Evolutionary conservation across 2,888 invertebrate genomes (phyloP).

Genomic region (Automeris io): DNA sequence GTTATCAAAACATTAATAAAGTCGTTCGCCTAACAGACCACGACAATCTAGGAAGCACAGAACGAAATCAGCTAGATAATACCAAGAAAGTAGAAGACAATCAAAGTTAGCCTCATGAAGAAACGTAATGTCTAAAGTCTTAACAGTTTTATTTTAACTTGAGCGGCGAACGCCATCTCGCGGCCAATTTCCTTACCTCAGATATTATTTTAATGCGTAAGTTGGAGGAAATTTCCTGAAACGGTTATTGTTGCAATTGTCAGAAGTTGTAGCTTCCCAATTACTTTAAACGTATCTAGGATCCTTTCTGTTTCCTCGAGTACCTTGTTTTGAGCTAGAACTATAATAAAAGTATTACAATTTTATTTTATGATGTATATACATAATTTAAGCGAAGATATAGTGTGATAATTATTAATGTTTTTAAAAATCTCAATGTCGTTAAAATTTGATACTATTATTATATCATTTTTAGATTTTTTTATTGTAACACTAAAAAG

Average conservation of each 20-base stretch:
- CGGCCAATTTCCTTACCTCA: conserved; percentile 54
- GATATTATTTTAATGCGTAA: conserved; percentile 40
- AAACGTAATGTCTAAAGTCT: conserved; percentile 44
- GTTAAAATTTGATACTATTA: no score
- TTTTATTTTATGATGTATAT: neutral
- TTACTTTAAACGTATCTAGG: conserved; percentile 49
- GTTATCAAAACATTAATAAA: neutral
- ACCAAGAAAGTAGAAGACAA: conserved; percentile 10
- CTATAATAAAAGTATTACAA: conserved; percentile 1
- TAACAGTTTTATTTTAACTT: conserved; percentile 54
- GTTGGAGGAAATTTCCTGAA: conserved; percentile 45
- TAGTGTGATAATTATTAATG: no score
- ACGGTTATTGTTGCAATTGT: conserved; percentile 52
- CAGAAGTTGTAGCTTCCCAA: conserved; percentile 52
- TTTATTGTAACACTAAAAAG: no score
- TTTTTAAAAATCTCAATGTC: no score
- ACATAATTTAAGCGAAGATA: no score
- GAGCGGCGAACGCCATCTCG: conserved; percentile 43
- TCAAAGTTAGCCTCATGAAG: conserved; percentile 19
- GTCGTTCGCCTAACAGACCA: neutral
- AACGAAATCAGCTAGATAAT: conserved; percentile 1
- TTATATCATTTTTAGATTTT: no score
- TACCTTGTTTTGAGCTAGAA: conserved; percentile 14
- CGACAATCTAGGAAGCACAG: neutral
- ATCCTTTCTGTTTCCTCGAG: conserved; percentile 12